Base-by-base conservation (phyloP, 2,113 vertebrate genomes). In the Emydocephalus ijimae region DNA sequence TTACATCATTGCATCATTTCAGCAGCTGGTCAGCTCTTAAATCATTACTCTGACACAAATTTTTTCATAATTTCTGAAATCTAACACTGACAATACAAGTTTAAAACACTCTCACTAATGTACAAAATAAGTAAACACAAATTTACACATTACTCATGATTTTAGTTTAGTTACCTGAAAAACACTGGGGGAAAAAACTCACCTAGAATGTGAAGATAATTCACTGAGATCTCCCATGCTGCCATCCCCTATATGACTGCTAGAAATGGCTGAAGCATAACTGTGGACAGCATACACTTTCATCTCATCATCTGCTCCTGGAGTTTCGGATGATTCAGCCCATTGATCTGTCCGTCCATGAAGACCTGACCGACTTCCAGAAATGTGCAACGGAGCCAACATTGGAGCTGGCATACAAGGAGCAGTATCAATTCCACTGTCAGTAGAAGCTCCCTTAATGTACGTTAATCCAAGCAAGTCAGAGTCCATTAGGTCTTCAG, bases 201-300 rank as follows among this genome's bases (percentile, higher is more conserved):
- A 99, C 99, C 99, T 99, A 94, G 98, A 99, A 91, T 99, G 99
- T 34, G 99, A 99, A 0, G 99, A 98, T 92, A 98, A 98, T 96
- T 99, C 98, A 3, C 98, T 99, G 85, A 99, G 98, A 97, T 99
- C 98, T 2, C 98, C 99, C 92, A 98, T 97, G 96, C 99, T 99
- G 95, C 98, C 98, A 0, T 99, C 98, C 0, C 97, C 98, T 0
- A 96, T 94, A 0, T 98, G 97, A 64, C 98, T 89, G 0, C 96
- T 87, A 0, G 98, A 96, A 89, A 99, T 96, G 26, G 98, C 97
- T 0, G 98, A 96, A 0, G 97, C 94, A 0, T 98, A 99, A 94
- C 98, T 94, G 4, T 98, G 99, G 0, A 98, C 97, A 7, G 98
- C 91, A 48, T 98, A 99, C 52, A 98, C 93, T 95, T 98, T 99